Evolutionary conservation across 2,888 invertebrate genomes (phyloP), one percentile per base, ranked within the genome.

Genomic region (Meandrusa payeni): DNA sequence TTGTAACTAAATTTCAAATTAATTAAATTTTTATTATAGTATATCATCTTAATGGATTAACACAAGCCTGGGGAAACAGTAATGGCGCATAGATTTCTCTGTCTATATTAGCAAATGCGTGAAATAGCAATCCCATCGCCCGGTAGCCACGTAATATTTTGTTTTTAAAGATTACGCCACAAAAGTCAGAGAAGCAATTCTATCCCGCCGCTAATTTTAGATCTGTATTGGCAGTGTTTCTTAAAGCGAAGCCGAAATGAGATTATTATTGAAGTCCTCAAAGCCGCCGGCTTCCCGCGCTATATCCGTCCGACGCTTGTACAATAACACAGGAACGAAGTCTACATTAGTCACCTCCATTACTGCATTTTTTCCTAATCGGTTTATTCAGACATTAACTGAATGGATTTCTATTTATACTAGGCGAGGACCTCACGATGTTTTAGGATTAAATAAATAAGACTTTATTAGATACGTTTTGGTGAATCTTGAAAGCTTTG

Each of bases 361-460:
- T 61, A 61, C 53, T 54, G 63, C 64, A 64, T 71, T 68, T 69
- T 63, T 67, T 61, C 49, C 55, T 72, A 72, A 73, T 69, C 66
- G 61, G 66, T 70, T 75, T 66, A 64, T 60, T 59, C 66, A 56
- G 59, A 58, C 62, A 57, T 65, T 54, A 52, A 54, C 58, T 50
- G 61, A 64, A 74, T 72, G 66, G 69, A 57, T 57, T 68, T 69
- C 54, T 73, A 59, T 76, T 76, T 72, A 69, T 61, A 61, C 56
- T 61, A 54, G 54, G 51, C 55, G 55, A 49, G n/a, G n/a, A 49
- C 38, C 48, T 40, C 36, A 50, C 54, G 56, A 58, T 53, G 59
- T 64, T 61, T 55, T 54, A 52, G 59, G 51, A 51, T 58, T 57
- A 61, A 56, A 65, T 58, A 64, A 69, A 69, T 57, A 59, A 42